phyloP scores from a whole-genome alignment of 2,797 vertebrate genomes.

The Gallinago nigripennis region DNA sequence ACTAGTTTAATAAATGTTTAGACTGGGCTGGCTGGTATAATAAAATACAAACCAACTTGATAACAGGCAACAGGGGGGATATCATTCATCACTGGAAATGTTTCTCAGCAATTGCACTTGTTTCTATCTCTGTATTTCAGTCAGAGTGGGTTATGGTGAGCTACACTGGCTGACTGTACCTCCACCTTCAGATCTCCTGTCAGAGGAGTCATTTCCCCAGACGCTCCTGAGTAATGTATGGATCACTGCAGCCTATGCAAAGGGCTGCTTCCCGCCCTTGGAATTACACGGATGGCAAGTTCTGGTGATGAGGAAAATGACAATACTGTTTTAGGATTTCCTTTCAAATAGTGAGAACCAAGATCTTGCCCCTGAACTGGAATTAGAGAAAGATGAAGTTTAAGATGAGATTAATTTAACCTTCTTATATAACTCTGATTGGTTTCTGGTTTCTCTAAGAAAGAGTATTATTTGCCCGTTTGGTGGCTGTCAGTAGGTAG shows the following conservation, averaged over 20 bases:
- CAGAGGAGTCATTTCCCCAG: not conserved
- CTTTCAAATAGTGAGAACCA: not conserved
- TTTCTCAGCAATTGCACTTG: not conserved
- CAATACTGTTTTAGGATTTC: not conserved
- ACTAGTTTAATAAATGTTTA: not conserved
- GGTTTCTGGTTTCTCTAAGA: not conserved
- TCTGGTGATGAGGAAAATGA: not conserved
- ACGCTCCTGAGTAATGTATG: not conserved
- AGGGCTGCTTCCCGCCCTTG: not conserved
- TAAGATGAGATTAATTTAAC: not conserved
- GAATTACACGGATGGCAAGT: not conserved
- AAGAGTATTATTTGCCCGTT: not conserved
- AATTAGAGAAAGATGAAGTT: not conserved
- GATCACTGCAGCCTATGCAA: not conserved
- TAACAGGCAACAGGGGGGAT: not conserved
- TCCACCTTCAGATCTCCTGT: not conserved
- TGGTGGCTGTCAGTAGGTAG: not conserved
- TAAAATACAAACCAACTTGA: not conserved
- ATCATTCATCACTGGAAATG: not conserved
- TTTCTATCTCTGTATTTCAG: not conserved
- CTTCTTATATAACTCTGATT: not conserved
- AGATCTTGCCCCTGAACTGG: not conserved
- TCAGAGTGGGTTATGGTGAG: not conserved
- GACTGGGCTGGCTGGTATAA: not conserved
- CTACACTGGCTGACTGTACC: not conserved